Conservation (phyloP, 2,113 vertebrate genomes). For the Parus major region DNA sequence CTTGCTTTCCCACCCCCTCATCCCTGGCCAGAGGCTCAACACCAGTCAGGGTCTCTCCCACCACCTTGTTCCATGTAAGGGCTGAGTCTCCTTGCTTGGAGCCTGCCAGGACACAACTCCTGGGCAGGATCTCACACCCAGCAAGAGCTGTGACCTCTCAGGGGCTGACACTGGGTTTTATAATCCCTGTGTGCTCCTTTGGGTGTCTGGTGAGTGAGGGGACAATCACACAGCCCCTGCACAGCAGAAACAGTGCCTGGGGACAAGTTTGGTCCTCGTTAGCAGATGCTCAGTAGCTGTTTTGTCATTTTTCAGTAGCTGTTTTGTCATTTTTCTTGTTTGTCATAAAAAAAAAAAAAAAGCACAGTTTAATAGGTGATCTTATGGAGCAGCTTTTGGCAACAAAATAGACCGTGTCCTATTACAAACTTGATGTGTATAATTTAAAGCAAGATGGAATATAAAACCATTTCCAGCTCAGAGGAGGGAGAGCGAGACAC, state of each 20-base stretch:
- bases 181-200: background rate
- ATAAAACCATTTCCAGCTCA: conserved; percentile 72
- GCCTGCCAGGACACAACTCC: background rate
- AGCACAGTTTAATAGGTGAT: conserved; percentile 76
- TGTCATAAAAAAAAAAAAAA: conserved; percentile 76
- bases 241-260: conserved; percentile 6
- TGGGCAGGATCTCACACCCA: background rate
- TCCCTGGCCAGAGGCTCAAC: background rate
- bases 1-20: background rate
- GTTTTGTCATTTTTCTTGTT: conserved; percentile 78
- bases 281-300: conserved; percentile 67
- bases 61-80: background rate
- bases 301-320: conserved; percentile 78
- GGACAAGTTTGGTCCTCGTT: conserved; percentile 72
- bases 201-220: background rate
- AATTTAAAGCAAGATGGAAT: conserved; percentile 75
- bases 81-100: background rate
- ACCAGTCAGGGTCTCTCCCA: background rate
- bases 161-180: background rate
- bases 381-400: conserved; percentile 73
- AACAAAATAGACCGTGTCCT: conserved; percentile 66
- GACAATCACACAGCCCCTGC: conserved; percentile 51
- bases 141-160: background rate
- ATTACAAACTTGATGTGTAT: conserved; percentile 69
- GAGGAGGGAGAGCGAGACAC: conserved; percentile 51